A percentile compares a stretch with the other conserved stretches of the same genome.
phyloP scores from a whole-genome alignment of 2,797 vertebrate genomes.

The Lepilemur septentrionalis region DNA sequence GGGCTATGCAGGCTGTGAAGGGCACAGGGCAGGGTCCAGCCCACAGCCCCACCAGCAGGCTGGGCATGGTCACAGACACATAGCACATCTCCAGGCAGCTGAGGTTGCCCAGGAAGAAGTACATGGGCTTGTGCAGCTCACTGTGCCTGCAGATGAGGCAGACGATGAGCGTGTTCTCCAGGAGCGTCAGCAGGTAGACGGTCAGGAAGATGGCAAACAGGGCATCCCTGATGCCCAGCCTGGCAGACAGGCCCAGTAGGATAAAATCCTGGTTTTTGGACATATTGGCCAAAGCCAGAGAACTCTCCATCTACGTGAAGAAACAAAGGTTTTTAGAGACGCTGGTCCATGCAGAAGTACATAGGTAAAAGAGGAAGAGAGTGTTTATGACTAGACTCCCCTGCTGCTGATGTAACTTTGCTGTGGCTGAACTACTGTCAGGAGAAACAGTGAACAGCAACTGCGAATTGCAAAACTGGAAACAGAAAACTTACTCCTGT shows the following conservation, averaged over 20 bases:
- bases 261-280: constrained; percentile 9
- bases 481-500: not conserved
- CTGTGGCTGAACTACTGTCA: accelerated
- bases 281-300: not conserved
- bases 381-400: accelerated
- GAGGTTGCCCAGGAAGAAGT: constrained; percentile 51
- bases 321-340: not conserved
- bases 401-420: not conserved
- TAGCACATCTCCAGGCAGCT: constrained; percentile 67
- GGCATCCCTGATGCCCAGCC: not conserved
- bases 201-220: constrained; percentile 16
- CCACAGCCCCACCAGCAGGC: constrained; percentile 35
- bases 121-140: constrained; percentile 27
- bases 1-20: constrained; percentile 30
- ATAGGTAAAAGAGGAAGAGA: not conserved
- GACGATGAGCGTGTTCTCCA: constrained; percentile 48
- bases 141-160: not conserved
- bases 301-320: constrained; percentile 20
- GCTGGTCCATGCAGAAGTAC: not conserved
- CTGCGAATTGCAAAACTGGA: not conserved
- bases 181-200: constrained; percentile 40
- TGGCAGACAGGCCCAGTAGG: not conserved
- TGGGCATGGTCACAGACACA: constrained; percentile 41
- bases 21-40: not conserved
- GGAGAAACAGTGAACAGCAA: not conserved